Conservation (phyloP, 2,113 vertebrate genomes). For the Pachycephala philippinensis region DNA sequence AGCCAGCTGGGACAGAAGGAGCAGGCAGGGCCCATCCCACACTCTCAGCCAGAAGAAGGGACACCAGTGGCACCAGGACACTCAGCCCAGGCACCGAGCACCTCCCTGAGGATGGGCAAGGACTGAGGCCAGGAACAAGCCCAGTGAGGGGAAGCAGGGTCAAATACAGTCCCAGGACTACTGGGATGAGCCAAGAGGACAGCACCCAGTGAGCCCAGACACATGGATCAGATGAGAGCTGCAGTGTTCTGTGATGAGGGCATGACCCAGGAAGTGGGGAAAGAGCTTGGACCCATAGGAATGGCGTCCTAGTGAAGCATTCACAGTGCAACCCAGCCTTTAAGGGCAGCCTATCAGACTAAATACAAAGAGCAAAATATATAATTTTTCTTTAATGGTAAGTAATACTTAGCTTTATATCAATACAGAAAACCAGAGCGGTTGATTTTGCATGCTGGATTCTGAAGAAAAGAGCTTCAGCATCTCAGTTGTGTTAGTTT, state of each 20-base stretch:
- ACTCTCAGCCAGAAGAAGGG: background rate
- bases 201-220: background rate
- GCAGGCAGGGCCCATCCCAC: background rate
- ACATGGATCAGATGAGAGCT: background rate
- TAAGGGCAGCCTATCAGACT: background rate
- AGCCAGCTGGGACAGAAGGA: background rate
- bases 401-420: background rate
- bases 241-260: background rate
- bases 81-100: background rate
- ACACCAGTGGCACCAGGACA: background rate
- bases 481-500: background rate
- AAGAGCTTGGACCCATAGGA: background rate
- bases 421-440: background rate
- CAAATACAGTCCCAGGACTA: background rate
- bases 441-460: background rate
- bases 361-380: background rate
- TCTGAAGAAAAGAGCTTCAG: background rate
- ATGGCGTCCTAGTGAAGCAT: background rate
- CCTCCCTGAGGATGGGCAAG: background rate
- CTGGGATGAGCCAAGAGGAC: too few relatives aligned
- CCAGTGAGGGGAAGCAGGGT: too few relatives aligned
- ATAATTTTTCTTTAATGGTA: background rate
- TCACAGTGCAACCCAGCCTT: background rate
- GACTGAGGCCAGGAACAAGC: background rate
- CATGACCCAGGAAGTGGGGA: fast-evolving